phyloP scores from a whole-genome alignment of 2,113 vertebrate genomes.

The Bufo bufo region DNA sequence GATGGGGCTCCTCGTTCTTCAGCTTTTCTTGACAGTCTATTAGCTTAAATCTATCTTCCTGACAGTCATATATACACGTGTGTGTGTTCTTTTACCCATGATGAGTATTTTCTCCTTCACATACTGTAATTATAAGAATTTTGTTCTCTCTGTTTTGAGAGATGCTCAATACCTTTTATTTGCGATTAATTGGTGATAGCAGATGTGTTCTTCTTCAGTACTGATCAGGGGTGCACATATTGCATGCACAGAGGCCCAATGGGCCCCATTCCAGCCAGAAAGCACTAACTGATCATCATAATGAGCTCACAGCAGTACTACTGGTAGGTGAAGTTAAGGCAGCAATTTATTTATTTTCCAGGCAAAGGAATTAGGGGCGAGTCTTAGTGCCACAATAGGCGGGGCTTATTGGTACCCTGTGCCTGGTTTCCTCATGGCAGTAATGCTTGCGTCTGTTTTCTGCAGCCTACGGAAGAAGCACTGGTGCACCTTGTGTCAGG shows the following conservation, averaged over 20 bases:
- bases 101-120: constrained; percentile 15
- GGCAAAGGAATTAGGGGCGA: too few relatives aligned
- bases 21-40: constrained; percentile 27
- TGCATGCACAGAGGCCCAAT: not conserved
- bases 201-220: not conserved
- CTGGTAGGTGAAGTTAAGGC: not conserved
- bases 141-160: constrained; percentile 19
- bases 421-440: too few relatives aligned
- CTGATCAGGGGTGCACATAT: not conserved
- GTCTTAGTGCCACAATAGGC: too few relatives aligned
- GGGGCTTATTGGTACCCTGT: too few relatives aligned
- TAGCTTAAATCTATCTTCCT: constrained; percentile 11
- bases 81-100: not conserved
- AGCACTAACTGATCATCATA: not conserved
- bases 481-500: too few relatives aligned
- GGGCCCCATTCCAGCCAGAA: not conserved
- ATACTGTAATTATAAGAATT: constrained; percentile 9
- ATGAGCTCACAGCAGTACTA: not conserved
- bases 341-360: too few relatives aligned
- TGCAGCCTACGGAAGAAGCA: too few relatives aligned
- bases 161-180: not conserved
- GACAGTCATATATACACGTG: not conserved
- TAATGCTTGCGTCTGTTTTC: too few relatives aligned
- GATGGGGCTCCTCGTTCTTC: not conserved
- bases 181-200: not conserved